Evolutionary conservation across 1,140 invertebrate species (phyloP).

Genomic region (Vanessa tameamea): DNA sequence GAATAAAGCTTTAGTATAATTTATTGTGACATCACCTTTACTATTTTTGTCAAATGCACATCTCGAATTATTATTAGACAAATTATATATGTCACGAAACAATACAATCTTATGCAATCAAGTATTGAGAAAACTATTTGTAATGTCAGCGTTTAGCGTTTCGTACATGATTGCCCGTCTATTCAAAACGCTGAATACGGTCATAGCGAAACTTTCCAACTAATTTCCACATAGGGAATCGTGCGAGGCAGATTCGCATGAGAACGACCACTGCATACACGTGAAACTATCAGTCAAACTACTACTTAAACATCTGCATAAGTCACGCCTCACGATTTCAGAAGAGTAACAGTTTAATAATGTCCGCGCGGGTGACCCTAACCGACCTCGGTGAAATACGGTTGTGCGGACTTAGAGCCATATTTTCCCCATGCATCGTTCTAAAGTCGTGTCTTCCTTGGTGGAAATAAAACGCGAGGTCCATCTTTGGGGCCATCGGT

Average conservation of each 20-base stretch:
- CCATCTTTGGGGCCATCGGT: slow-evolving; percentile 77
- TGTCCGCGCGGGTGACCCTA: slow-evolving; percentile 69
- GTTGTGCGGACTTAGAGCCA: slow-evolving; percentile 72
- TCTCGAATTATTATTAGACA: neutral
- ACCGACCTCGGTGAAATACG: slow-evolving; percentile 74
- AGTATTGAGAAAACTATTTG: slow-evolving; percentile 28
- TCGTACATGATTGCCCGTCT: slow-evolving; percentile 36
- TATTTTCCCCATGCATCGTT: slow-evolving; percentile 77
- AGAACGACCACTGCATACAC: slow-evolving; percentile 72
- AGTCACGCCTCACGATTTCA: slow-evolving; percentile 75
- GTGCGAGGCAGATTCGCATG: slow-evolving; percentile 72
- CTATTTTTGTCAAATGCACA: neutral
- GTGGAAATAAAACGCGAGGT: slow-evolving; percentile 79
- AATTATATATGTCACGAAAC: slow-evolving; percentile 9
- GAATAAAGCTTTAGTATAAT: neutral
- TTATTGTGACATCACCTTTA: neutral
- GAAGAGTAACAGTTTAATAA: slow-evolving; percentile 79
- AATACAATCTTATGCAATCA: slow-evolving; percentile 23
- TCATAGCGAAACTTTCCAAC: slow-evolving; percentile 64
- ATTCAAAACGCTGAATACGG: slow-evolving; percentile 36
- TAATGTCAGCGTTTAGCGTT: slow-evolving; percentile 34
- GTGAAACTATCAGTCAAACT: slow-evolving; percentile 76
- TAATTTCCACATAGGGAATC: slow-evolving; percentile 69
- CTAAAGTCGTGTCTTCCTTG: slow-evolving; percentile 76
- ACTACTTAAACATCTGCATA: slow-evolving; percentile 79